phyloP scores from a whole-genome alignment of 1,140 invertebrate genomes.

The Brevipalpus yothersi region DNA sequence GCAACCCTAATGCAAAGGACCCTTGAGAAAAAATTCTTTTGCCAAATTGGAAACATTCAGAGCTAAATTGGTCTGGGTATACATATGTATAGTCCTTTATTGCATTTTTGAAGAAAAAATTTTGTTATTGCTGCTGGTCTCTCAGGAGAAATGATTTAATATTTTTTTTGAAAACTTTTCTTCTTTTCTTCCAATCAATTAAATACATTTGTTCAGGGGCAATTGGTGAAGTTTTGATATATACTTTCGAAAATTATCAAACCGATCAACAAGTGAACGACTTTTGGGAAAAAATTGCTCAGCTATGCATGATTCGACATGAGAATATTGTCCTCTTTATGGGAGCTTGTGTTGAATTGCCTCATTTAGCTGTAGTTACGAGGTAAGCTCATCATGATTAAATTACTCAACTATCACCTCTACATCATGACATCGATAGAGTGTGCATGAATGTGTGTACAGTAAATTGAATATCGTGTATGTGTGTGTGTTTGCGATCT shows the following conservation, averaged over 20 bases:
- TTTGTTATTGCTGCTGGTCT: too few relatives aligned
- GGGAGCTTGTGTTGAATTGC: slow-evolving; percentile 96
- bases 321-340: slow-evolving; percentile 97
- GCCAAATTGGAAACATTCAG: too few relatives aligned
- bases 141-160: too few relatives aligned
- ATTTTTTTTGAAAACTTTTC: background rate
- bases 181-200: too few relatives aligned
- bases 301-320: slow-evolving; percentile 86
- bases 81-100: too few relatives aligned
- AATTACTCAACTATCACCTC: background rate
- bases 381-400: slow-evolving; percentile 14
- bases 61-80: too few relatives aligned
- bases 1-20: too few relatives aligned
- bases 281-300: slow-evolving; percentile 81
- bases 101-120: too few relatives aligned
- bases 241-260: slow-evolving; percentile 74
- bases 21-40: too few relatives aligned
- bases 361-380: slow-evolving; percentile 89
- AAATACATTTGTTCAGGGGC: slow-evolving; percentile 36
- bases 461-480: background rate
- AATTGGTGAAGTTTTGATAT: slow-evolving; percentile 92
- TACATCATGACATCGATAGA: background rate
- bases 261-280: slow-evolving; percentile 59
- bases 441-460: background rate
- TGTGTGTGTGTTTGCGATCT: too few relatives aligned